Evolutionary conservation across 1,140 invertebrate genomes (phyloP).

Genomic region (Aphelinus certus): DNA sequence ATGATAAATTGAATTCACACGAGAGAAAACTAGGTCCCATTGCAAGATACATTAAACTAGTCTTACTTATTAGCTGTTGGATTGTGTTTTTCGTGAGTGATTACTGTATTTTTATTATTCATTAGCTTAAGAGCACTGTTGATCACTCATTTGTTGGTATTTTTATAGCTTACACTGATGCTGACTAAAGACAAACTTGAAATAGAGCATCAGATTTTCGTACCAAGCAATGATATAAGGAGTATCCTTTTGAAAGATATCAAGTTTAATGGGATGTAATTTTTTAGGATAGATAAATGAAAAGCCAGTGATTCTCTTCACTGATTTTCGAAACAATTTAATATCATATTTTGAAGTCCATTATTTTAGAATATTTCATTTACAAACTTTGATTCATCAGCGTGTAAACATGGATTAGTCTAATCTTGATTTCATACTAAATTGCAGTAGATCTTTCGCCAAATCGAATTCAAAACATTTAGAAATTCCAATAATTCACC

Average conservation of each 20-base stretch:
- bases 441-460: no score
- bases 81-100: slow-evolving; percentile 54
- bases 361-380: no score
- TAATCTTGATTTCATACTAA: no score
- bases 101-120: neutral
- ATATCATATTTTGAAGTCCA: no score
- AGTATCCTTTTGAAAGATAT: slow-evolving; percentile 49
- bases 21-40: slow-evolving; percentile 42
- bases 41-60: slow-evolving; percentile 51
- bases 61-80: slow-evolving; percentile 51
- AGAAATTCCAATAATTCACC: no score
- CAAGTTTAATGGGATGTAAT: no score
- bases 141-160: slow-evolving; percentile 6
- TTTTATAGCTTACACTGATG: slow-evolving; percentile 74
- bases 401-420: no score
- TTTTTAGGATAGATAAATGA: no score
- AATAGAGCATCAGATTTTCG: slow-evolving; percentile 69
- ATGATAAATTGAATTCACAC: slow-evolving; percentile 26
- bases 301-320: no score
- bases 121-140: slow-evolving; percentile 5
- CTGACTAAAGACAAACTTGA: slow-evolving; percentile 73
- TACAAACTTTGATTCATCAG: no score
- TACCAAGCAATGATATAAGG: slow-evolving; percentile 58
- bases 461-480: no score
- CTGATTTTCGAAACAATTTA: no score